Conservation (phyloP, 2,113 vertebrate genomes). For the Tinamus guttatus region DNA sequence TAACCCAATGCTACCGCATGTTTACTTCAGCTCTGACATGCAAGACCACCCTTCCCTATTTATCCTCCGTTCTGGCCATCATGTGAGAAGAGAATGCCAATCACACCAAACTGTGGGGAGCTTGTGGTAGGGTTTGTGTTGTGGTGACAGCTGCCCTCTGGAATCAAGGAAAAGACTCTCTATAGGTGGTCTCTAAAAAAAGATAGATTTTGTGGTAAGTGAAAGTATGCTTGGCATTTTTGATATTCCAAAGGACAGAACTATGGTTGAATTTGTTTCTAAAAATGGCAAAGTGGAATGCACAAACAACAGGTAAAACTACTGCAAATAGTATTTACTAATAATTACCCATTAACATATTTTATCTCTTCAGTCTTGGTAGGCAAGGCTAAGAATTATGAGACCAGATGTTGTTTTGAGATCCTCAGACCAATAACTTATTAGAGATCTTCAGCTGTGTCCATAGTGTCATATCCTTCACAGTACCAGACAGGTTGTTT, state of each 20-base stretch:
- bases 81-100: not conserved
- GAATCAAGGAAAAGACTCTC: not conserved
- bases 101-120: not conserved
- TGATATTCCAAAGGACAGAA: not conserved
- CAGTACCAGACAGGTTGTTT: not conserved
- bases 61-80: not conserved
- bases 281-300: not conserved
- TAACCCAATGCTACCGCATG: not conserved
- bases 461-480: not conserved
- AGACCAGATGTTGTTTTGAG: not conserved
- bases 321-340: not conserved
- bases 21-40: conserved; percentile 26
- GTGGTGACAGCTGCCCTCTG: not conserved
- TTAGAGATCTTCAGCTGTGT: not conserved
- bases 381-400: not conserved
- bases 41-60: not conserved
- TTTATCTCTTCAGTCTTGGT: not conserved
- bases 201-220: not conserved
- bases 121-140: not conserved
- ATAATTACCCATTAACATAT: not conserved
- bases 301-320: not conserved
- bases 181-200: not conserved
- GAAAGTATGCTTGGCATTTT: not conserved
- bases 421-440: not conserved
- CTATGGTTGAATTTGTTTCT: not conserved